phyloP scores from a whole-genome alignment of 2,888 invertebrate species.

The Drosophila ustulata region DNA sequence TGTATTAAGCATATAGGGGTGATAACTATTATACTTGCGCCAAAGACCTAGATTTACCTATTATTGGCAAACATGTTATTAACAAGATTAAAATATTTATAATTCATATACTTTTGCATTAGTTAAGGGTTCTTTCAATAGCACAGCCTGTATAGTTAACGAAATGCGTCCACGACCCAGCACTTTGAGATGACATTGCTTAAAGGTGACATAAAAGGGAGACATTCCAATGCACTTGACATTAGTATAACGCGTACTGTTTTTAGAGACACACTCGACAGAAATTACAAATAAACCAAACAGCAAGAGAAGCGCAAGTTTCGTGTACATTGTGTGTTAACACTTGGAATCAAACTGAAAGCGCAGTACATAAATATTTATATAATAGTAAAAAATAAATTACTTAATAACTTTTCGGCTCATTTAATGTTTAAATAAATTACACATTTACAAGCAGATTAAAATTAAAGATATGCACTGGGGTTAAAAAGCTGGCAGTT shows the following conservation, averaged over 20 bases:
- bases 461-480: no score
- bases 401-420: no score
- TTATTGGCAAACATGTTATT: no score
- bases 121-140: background rate
- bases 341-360: background rate
- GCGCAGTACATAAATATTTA: no score
- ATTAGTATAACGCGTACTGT: conserved; percentile 3
- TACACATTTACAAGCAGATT: no score
- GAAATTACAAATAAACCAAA: background rate
- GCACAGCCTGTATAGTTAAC: background rate
- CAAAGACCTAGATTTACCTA: conserved; percentile 27
- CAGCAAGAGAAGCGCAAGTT: background rate
- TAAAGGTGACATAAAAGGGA: conserved; percentile 2
- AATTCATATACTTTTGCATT: conserved; percentile 11
- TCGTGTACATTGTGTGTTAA: background rate
- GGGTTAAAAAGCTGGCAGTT: no score
- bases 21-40: conserved; percentile 31
- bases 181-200: conserved; percentile 9
- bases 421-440: no score
- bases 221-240: conserved; percentile 8
- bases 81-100: no score
- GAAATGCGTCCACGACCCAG: background rate
- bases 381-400: no score
- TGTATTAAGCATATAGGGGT: conserved; percentile 25
- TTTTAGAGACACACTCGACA: background rate